Percentiles rank a stretch among this genome's conserved stretches.
Conservation (phyloP, 92 coral and sea anemone species). For the Palythoa grandiflora region DNA sequence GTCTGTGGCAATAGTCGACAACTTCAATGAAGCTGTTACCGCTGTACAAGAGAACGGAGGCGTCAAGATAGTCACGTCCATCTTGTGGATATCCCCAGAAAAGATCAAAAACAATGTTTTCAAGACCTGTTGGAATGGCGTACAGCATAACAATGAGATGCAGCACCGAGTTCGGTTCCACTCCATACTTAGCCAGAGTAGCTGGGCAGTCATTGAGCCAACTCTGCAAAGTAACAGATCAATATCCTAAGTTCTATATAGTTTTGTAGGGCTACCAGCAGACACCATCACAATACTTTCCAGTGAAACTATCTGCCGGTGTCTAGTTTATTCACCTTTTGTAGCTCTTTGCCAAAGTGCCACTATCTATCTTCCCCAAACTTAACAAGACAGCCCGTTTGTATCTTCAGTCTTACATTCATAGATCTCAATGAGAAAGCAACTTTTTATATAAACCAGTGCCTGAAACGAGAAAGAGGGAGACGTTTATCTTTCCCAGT, state of each 20-base stretch:
- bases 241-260: not conserved
- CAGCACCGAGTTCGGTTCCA: conserved; percentile 78
- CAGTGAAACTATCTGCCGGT: too few relatives aligned
- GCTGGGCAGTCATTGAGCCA: conserved; percentile 34
- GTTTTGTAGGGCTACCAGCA: not conserved
- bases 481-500: too few relatives aligned
- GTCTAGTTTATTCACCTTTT: too few relatives aligned
- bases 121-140: conserved; percentile 82
- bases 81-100: conserved; percentile 90
- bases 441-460: too few relatives aligned
- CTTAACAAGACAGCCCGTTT: too few relatives aligned
- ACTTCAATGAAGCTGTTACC: conserved; percentile 61
- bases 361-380: too few relatives aligned
- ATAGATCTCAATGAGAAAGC: too few relatives aligned
- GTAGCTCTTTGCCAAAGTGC: too few relatives aligned
- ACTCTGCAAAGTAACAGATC: conserved; percentile 26
- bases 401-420: too few relatives aligned
- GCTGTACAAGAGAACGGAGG: conserved; percentile 86
- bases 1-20: conserved; percentile 56
- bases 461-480: too few relatives aligned
- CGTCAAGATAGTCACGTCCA: conserved; percentile 82
- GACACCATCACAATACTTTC: not conserved
- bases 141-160: conserved; percentile 88
- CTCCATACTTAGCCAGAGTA: conserved; percentile 77
- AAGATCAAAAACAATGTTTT: conserved; percentile 88